Evolutionary conservation across 2,113 vertebrate genomes (phyloP).

Genomic region (Mandrillus leucophaeus): DNA sequence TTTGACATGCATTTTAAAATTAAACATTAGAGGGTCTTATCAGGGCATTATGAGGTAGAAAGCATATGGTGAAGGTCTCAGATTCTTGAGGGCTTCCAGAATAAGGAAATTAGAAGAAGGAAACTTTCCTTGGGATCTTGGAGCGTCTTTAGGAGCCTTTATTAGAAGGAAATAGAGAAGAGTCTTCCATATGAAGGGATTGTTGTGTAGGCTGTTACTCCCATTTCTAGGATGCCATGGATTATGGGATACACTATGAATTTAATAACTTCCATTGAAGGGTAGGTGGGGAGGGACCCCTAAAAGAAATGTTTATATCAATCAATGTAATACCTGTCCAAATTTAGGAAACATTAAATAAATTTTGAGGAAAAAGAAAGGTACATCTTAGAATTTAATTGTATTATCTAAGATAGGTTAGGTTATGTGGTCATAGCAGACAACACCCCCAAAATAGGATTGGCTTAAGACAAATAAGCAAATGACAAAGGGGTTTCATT

Average conservation of each 20-base stretch:
- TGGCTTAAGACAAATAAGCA: background rate
- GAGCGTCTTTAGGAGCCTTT: background rate
- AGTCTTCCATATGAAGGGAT: background rate
- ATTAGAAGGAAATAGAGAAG: background rate
- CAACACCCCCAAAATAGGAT: background rate
- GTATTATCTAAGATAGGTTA: background rate
- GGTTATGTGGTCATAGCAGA: background rate
- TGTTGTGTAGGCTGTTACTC: background rate
- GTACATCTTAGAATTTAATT: background rate
- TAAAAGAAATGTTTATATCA: background rate
- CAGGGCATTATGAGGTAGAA: background rate
- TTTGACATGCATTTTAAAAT: background rate
- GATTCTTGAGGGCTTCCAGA: background rate
- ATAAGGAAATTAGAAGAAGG: background rate
- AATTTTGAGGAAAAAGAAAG: background rate
- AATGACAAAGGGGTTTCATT: background rate
- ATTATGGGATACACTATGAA: no score
- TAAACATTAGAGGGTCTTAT: background rate
- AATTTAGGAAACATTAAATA: background rate
- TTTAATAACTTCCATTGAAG: background rate
- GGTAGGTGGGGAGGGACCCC: background rate
- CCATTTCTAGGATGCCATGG: background rate
- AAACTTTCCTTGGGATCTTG: background rate
- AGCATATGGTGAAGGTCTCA: background rate
- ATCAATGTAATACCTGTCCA: background rate